Percentiles rank a stretch among this genome's conserved stretches.
Evolutionary conservation across 92 coral and sea anemone genomes (phyloP).

Genomic region (Umimayanthus chanpuru): DNA sequence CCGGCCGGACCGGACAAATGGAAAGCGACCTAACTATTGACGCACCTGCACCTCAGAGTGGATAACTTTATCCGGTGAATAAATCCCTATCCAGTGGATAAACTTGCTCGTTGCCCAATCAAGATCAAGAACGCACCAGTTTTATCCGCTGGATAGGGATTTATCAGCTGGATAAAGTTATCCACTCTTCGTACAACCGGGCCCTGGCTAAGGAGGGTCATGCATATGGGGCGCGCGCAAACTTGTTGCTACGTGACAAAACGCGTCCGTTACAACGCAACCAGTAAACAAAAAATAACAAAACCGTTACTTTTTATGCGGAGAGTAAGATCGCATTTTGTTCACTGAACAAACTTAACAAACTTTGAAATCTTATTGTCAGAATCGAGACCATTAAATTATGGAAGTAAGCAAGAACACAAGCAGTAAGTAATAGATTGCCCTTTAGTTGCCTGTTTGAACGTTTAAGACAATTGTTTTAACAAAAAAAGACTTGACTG

Average conservation of each 20-base stretch:
- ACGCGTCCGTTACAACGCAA: slow-evolving; percentile 34
- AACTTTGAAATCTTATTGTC: neutral
- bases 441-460: neutral
- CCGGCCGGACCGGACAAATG: too few species aligned
- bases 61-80: too few species aligned
- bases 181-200: too few species aligned
- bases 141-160: too few species aligned
- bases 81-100: too few species aligned
- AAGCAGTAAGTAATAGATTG: neutral
- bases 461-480: neutral
- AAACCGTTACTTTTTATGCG: neutral
- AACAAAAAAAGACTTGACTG: neutral
- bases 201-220: too few species aligned
- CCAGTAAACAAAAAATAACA: slow-evolving; percentile 9
- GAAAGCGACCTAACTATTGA: too few species aligned
- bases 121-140: too few species aligned
- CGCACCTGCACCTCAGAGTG: neutral
- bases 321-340: neutral
- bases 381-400: neutral
- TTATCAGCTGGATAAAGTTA: too few species aligned
- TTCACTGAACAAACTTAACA: neutral
- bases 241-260: neutral
- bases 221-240: neutral
- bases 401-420: slow-evolving; percentile 1
- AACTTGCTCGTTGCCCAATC: too few species aligned